phyloP scores from a whole-genome alignment of 1,140 invertebrate species.

The Mesaphorura yosii region DNA sequence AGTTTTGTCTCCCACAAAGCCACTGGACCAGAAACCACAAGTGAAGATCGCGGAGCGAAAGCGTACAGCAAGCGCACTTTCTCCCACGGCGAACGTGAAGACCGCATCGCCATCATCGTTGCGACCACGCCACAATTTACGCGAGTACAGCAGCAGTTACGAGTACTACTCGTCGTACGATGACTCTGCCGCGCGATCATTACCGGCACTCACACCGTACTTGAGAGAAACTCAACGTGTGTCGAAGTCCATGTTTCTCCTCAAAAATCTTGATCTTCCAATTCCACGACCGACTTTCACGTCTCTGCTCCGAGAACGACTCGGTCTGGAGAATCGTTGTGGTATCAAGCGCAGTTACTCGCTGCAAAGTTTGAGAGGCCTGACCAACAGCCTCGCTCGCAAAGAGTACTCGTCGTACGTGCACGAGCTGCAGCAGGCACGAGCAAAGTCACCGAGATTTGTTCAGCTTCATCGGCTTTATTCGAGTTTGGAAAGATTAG shows the following conservation, averaged over 20 bases:
- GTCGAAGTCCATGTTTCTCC: constrained; percentile 20
- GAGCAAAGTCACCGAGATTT: constrained; percentile 64
- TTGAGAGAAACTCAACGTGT: constrained; percentile 28
- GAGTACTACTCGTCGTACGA: neutral
- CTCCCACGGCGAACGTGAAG: too few relatives aligned
- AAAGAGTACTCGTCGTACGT: constrained; percentile 43
- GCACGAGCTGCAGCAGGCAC: constrained; percentile 56
- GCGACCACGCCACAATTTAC: too few relatives aligned
- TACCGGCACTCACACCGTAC: constrained; percentile 28
- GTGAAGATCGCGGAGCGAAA: neutral
- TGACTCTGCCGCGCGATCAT: constrained; percentile 11
- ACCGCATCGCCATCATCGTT: too few relatives aligned
- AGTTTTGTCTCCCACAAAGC: too few relatives aligned
- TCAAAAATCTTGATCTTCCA: neutral
- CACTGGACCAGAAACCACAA: too few relatives aligned
- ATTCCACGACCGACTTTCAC: neutral
- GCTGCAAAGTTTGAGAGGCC: neutral
- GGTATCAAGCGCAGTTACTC: neutral
- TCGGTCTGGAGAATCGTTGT: neutral
- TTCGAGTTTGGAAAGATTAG: constrained; percentile 68
- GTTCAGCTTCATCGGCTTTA: constrained; percentile 76
- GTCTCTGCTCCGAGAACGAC: neutral
- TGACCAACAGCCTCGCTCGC: too few relatives aligned
- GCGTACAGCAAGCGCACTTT: too few relatives aligned
- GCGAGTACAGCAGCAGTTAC: too few relatives aligned